A percentile compares a stretch with the other conserved stretches of the same genome.
Conservation (phyloP, 2,113 vertebrate genomes). For the Perognathus longimembris region DNA sequence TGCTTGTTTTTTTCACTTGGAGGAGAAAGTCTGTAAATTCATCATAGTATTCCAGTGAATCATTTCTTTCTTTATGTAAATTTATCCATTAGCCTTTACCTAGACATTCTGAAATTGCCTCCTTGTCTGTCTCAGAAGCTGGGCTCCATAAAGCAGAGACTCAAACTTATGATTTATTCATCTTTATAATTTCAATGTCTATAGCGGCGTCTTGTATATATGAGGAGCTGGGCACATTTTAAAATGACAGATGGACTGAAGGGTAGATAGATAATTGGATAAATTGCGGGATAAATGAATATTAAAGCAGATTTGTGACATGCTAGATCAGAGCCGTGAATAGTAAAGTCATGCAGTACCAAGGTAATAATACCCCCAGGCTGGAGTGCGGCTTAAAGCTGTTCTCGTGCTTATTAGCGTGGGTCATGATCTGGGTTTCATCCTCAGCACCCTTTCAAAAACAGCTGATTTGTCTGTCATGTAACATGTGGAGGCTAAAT, state of each 20-base stretch:
- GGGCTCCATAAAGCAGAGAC: not conserved
- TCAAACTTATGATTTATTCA: not conserved
- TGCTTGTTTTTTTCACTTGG: not conserved
- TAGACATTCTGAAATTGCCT: not conserved
- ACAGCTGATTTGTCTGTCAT: not conserved
- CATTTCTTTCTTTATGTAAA: conserved; percentile 1
- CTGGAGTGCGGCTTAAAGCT: not conserved
- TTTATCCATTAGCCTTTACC: not conserved
- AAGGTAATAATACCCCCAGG: not conserved
- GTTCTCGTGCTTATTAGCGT: not conserved
- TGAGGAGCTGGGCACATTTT: not conserved
- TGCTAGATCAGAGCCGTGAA: not conserved
- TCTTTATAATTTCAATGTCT: conserved; percentile 5
- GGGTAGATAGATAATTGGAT: not conserved
- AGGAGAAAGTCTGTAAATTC: conserved; percentile 5
- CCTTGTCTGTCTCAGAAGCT: not conserved
- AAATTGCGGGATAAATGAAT: not conserved
- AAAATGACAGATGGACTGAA: not conserved
- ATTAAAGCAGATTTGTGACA: not conserved
- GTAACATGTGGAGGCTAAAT: not conserved
- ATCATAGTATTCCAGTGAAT: not conserved
- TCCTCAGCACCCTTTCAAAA: not conserved
- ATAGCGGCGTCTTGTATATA: not conserved
- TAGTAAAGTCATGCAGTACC: not conserved
- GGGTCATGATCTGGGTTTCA: not conserved